Percentiles rank a stretch among this genome's conserved stretches.
Conservation (phyloP, 1,140 invertebrate genomes). For the Muscidifurax raptorellus region DNA sequence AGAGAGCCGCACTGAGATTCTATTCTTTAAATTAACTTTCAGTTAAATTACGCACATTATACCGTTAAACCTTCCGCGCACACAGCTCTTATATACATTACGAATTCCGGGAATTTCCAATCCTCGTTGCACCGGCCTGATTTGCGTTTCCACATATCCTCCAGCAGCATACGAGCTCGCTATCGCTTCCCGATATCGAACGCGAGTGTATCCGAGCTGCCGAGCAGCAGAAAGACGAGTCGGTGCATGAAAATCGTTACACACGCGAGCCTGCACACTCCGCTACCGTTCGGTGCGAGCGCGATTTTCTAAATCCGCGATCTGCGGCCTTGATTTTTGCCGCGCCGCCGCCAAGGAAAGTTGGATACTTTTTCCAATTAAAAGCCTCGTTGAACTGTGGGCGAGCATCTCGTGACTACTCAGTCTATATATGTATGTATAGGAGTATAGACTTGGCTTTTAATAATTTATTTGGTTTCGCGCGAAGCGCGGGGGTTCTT, state of each 20-base stretch:
- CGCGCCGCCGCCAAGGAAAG: constrained; percentile 43
- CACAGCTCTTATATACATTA: not conserved
- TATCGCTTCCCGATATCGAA: not conserved
- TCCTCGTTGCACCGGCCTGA: not conserved
- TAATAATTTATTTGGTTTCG: constrained; percentile 24
- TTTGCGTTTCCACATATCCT: not conserved
- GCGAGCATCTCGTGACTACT: not conserved
- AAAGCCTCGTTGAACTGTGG: constrained; percentile 20
- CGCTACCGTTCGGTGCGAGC: not conserved
- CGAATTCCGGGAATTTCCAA: not conserved
- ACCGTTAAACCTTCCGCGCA: not conserved
- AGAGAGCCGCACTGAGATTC: too few species aligned
- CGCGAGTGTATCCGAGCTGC: too few species aligned
- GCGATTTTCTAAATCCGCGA: constrained; percentile 46
- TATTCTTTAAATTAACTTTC: too few species aligned
- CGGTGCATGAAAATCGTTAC: constrained; percentile 68
- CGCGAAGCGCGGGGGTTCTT: not conserved
- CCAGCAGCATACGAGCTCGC: not conserved
- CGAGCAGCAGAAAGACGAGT: constrained; percentile 54
- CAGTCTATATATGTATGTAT: too few species aligned
- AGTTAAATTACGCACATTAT: too few species aligned
- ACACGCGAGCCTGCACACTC: not conserved
- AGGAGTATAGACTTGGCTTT: not conserved
- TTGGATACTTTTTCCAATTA: constrained; percentile 51
- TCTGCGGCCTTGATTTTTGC: constrained; percentile 52